Conservation (phyloP, 2,797 vertebrate genomes). For the Alectoris magna region DNA sequence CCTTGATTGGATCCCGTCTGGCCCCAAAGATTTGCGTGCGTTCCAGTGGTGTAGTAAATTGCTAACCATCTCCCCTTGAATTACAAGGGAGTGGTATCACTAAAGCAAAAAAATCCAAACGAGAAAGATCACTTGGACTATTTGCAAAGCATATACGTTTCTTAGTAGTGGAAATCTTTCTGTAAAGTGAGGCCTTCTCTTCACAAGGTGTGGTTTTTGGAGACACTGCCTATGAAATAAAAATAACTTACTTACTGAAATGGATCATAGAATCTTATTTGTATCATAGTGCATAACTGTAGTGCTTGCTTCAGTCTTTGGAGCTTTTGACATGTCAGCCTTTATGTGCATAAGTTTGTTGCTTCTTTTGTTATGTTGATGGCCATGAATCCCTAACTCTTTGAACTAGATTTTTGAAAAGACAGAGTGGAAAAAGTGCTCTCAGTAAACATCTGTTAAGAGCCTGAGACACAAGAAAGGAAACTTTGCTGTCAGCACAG, state of each 20-base stretch:
- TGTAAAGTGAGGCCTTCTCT: background rate
- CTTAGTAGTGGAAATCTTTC: background rate
- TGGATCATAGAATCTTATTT: slow-evolving; percentile 24
- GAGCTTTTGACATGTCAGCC: slow-evolving; percentile 20
- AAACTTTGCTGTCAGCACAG: slow-evolving; percentile 34
- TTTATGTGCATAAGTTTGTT: slow-evolving; percentile 40
- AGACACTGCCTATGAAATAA: background rate
- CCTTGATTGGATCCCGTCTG: background rate
- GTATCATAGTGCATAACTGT: background rate
- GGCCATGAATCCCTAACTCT: slow-evolving; percentile 36
- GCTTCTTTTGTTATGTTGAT: slow-evolving; percentile 40
- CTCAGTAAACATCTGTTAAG: slow-evolving; percentile 67
- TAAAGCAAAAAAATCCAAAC: background rate
- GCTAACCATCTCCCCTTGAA: background rate
- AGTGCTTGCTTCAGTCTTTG: slow-evolving; percentile 2
- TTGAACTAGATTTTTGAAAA: slow-evolving; percentile 52
- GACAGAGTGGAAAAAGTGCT: background rate
- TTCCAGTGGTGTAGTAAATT: background rate
- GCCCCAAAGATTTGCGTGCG: background rate
- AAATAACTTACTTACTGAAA: background rate
- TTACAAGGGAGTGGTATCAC: background rate
- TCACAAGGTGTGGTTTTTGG: background rate
- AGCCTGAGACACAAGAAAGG: slow-evolving; percentile 21
- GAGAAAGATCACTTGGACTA: background rate
- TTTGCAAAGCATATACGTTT: background rate